Base-by-base conservation (phyloP, 2,888 invertebrate species). In the Drosophila kanekoi region DNA sequence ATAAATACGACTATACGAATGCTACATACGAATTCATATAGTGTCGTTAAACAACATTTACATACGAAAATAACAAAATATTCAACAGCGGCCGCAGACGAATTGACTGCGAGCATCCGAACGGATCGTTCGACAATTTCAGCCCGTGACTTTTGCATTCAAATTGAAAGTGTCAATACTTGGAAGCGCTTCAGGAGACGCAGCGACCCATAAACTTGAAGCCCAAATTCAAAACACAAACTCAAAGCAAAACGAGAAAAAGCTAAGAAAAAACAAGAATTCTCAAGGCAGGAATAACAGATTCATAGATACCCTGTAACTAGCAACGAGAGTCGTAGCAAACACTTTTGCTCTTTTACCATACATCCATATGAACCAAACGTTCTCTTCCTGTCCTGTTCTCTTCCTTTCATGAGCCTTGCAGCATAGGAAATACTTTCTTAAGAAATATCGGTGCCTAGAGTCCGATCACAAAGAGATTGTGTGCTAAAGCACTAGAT, bases 11-110 rank as follows among this genome's bases (percentile, higher is more conserved):
- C 58, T 54, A 74, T 70, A 69, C 66, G 68, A 58, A 75, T 72
- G 60, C 73, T 81, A 81, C 79, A 84, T 69, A 83, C 82, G 87
- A 87, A 85, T 85, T 85, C 85, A 85, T 85, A 85, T 85, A 78
- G 77, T 80, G 82, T 79, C 74, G 85, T 85, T 85, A 85, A 85
- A 85, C 82, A 87, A 84, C 76, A 85, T 85, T 85, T 74, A 87
- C 85, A 85, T 85, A 85, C 51, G 82, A 82, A 72, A 85, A 84
- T 82, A 87, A 84, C 79, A 84, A 81, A 67, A 81, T 66, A 67
- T 72, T 82, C 59, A 81, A 72, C 73, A 69, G 69, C 72, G 51
- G 49, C 41, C 64, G 76, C 64, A 63, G 54, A 63, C 65, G 67
- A 44, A 14, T 44, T 56, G 65, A 61, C 70, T 56, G 48, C 18